A percentile compares a stretch with the other conserved stretches of the same genome.
Conservation (phyloP, 2,113 vertebrate species). For the Chrysochloris asiatica region DNA sequence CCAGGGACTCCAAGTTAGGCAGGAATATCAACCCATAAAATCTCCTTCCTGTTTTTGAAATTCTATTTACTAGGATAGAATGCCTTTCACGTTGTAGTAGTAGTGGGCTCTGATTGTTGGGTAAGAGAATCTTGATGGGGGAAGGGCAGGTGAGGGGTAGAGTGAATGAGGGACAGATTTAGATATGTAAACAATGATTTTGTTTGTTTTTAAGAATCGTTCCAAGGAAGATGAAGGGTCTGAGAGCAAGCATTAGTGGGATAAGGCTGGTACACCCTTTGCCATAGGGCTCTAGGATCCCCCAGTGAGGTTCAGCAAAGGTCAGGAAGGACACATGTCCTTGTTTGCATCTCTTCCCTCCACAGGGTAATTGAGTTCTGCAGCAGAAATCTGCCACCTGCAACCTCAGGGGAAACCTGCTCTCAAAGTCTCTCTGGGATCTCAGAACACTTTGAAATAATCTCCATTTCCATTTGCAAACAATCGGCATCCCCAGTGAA, state of each 20-base stretch:
- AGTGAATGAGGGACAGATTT: neutral
- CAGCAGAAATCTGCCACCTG: neutral
- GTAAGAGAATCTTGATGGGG: no score
- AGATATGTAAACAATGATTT: neutral
- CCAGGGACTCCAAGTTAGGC: neutral
- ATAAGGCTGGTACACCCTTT: neutral
- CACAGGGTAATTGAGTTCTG: neutral
- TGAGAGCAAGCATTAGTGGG: neutral
- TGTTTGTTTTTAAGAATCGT: neutral
- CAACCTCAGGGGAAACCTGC: neutral
- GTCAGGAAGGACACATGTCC: neutral
- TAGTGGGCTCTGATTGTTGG: neutral
- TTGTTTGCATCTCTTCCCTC: neutral
- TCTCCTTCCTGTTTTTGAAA: constrained; percentile 7
- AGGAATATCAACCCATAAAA: neutral
- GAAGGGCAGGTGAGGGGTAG: no score
- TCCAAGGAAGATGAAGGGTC: no score
- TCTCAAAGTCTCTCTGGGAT: neutral
- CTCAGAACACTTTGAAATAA: neutral
- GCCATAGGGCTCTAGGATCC: neutral
- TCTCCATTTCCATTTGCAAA: neutral
- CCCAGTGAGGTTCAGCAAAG: neutral
- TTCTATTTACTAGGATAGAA: constrained; percentile 10
- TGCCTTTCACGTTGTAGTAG: constrained; percentile 16
- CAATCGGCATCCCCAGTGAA: neutral